These are phyloP conservation scores for Polyergus mexicanus DNA, from an alignment of 1,140 invertebrate genomes.

Conservation along the genomic window DNA sequence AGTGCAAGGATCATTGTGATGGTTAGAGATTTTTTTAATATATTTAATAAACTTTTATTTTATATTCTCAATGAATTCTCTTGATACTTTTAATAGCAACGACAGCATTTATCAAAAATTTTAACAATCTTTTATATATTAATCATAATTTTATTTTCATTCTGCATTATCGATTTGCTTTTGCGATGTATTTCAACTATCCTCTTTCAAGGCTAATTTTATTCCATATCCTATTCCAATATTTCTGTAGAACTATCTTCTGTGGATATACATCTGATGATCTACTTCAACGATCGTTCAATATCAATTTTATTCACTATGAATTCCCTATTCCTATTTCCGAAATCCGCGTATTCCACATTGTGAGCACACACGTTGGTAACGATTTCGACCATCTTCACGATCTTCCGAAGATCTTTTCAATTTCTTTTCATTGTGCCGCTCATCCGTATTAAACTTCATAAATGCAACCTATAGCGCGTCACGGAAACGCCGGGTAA, in stretches of 20 bases:
- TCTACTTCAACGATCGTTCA: neutral
- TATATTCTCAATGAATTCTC: neutral
- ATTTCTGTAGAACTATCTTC: neutral
- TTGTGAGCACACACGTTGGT: neutral
- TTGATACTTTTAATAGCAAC: neutral
- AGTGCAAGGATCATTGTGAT: neutral
- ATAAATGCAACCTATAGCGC: slow-evolving; percentile 48
- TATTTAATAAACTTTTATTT: neutral
- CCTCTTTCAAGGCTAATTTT: slow-evolving; percentile 1
- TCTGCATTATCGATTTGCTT: neutral
- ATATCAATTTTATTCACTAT: slow-evolving; percentile 42
- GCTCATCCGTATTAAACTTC: slow-evolving; percentile 56
- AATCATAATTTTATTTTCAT: neutral
- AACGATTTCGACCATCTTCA: slow-evolving; percentile 16
- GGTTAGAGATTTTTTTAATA: neutral
- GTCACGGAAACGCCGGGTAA: neutral
- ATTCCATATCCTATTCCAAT: neutral
- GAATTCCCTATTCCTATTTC: slow-evolving; percentile 25
- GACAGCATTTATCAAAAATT: neutral
- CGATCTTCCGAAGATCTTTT: slow-evolving; percentile 50
- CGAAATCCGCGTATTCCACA: neutral
- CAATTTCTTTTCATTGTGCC: slow-evolving; percentile 31
- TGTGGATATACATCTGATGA: neutral
- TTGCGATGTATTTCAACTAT: slow-evolving; percentile 4
- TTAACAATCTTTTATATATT: neutral